Percentiles rank a stretch among this genome's conserved stretches.
phyloP scores from a whole-genome alignment of 2,888 invertebrate species.

The Ctenicera cuprea region DNA sequence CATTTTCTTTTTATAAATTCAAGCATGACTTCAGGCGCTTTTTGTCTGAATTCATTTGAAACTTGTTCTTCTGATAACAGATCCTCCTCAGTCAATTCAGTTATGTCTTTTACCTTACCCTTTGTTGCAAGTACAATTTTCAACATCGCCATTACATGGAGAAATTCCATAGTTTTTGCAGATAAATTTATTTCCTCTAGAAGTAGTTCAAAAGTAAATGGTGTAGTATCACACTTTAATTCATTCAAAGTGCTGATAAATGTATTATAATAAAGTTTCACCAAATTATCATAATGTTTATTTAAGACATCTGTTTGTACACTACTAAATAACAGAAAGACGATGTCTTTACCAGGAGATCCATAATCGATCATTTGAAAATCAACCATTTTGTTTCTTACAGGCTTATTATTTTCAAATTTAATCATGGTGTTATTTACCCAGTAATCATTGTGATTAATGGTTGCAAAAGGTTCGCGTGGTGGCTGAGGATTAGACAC shows the following conservation, averaged over 20 bases:
- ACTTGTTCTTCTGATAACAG: slow-evolving; percentile 55
- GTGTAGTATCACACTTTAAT: slow-evolving; percentile 60
- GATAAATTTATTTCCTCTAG: slow-evolving; percentile 67
- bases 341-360: slow-evolving; percentile 73
- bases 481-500: slow-evolving; percentile 49
- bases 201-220: slow-evolving; percentile 69
- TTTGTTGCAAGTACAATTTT: slow-evolving; percentile 68
- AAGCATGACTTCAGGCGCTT: background rate
- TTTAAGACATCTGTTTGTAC: slow-evolving; percentile 69
- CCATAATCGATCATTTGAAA: slow-evolving; percentile 75
- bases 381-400: slow-evolving; percentile 73
- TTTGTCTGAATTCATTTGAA: slow-evolving; percentile 28
- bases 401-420: slow-evolving; percentile 63
- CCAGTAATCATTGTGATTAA: slow-evolving; percentile 77
- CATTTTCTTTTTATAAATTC: slow-evolving; percentile 30
- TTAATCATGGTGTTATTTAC: slow-evolving; percentile 77
- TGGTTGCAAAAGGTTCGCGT: slow-evolving; percentile 73
- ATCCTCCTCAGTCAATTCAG: slow-evolving; percentile 60
- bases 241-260: slow-evolving; percentile 69
- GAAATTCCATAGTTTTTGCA: slow-evolving; percentile 66
- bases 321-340: slow-evolving; percentile 75
- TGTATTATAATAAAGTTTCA: slow-evolving; percentile 72
- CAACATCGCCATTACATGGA: slow-evolving; percentile 71
- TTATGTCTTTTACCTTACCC: slow-evolving; percentile 66
- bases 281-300: slow-evolving; percentile 70